Conservation (phyloP, 2,797 vertebrate genomes). For the Phalloptychus januarius region DNA sequence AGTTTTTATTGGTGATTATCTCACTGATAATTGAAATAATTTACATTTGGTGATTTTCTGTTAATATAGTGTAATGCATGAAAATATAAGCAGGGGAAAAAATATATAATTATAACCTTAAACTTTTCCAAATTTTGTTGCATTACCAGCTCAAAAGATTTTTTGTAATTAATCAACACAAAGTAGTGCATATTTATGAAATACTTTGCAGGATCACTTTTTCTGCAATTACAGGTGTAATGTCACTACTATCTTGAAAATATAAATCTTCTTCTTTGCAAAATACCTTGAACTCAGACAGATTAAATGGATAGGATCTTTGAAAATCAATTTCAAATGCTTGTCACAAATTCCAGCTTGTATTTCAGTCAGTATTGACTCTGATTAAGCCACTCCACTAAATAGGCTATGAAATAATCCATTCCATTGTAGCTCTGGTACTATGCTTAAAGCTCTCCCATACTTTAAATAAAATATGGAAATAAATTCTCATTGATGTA, state of each 20-base stretch:
- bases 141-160: neutral
- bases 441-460: no score
- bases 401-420: no score
- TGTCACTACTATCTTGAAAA: neutral
- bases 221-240: neutral
- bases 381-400: no score
- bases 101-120: neutral
- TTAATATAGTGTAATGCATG: neutral
- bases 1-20: no score
- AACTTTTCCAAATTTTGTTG: neutral
- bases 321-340: no score
- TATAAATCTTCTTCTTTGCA: neutral
- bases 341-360: no score
- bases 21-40: no score
- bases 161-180: neutral
- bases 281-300: neutral
- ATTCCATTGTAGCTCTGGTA: no score
- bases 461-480: no score
- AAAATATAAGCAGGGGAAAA: neutral
- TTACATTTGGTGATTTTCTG: neutral
- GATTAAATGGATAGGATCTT: neutral
- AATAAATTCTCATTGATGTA: no score
- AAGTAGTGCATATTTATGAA: neutral
- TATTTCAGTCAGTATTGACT: no score
- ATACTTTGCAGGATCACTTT: neutral